Evolutionary conservation across 2,113 vertebrate genomes (phyloP), one percentile per base, ranked within the genome.

Genomic region (Seriola dumerili): DNA sequence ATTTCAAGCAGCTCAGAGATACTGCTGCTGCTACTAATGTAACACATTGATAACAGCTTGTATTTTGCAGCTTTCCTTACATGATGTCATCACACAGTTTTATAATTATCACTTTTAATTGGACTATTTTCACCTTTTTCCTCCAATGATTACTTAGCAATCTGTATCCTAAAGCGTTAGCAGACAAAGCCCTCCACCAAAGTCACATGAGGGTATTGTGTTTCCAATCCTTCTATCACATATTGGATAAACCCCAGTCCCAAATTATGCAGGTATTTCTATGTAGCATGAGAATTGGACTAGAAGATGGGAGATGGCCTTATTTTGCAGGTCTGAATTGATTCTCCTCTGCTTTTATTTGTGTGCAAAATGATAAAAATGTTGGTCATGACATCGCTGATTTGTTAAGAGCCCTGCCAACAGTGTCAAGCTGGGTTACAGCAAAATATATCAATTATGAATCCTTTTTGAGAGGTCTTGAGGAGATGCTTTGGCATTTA

Each of bases 21-120:
- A 48, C 25, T 62, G 16, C 38, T 46, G 13, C 16, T 3, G 14
- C 29, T n/a, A 34, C 21, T 55, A 8, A 63, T 0, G 40, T 42
- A 13, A 69, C 8, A 50, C 72, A 44, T 54, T 29, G 40, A 42
- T 10, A 67, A 55, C 63, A 68, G 65, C 65, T 48, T 58, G 29
- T 72, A 0, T 5, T 69, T 72, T 34, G 12, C n/a, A 25, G 5
- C 36, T 23, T 77, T 68, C 21, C 25, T 58, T 21, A 3, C 19
- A 21, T 69, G 40, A 23, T 40, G 57, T 69, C 7, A 55, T 42
- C 78, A 25, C 78, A 25, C 40, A 32, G 76, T 74, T 79, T 72
- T 44, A 19, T 58, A 72, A 59, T 79, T 59, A 76, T 58, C 34
- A 42, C 48, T 46, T 68, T 63, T 29, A 57, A 77, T 61, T 77